Conservation (phyloP, 2,797 vertebrate species). For the Todus mexicanus region DNA sequence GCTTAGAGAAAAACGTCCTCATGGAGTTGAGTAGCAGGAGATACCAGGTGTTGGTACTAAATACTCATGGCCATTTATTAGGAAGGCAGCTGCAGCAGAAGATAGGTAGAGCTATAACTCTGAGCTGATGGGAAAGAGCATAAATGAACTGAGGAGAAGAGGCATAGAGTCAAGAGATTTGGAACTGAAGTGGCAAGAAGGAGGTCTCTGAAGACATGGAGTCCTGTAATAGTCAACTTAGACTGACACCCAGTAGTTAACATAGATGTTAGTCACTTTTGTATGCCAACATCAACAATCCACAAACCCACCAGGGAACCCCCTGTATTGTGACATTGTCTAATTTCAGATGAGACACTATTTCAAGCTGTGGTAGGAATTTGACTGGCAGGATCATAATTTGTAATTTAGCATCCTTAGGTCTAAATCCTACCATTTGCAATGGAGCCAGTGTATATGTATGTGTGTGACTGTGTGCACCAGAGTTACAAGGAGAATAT, state of each 20-base stretch:
- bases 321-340: not conserved
- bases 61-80: not conserved
- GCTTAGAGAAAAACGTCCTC: not conserved
- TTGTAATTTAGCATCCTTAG: not conserved
- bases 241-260: not conserved
- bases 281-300: not conserved
- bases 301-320: not conserved
- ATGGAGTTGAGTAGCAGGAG: not conserved
- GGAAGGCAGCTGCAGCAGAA: not conserved
- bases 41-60: not conserved
- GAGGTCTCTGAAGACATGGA: not conserved
- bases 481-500: not conserved
- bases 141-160: not conserved
- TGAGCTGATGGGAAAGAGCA: not conserved
- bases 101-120: not conserved
- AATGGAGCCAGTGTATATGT: too few relatives aligned
- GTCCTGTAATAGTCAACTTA: not conserved
- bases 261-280: not conserved
- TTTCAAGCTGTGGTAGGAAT: not conserved
- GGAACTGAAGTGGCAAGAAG: not conserved
- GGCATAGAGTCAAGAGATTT: not conserved
- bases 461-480: not conserved
- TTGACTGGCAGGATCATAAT: not conserved
- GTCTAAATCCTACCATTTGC: not conserved
- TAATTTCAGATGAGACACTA: not conserved